Percentiles rank a stretch among this genome's conserved stretches.
These are phyloP conservation scores for Emydocephalus ijimae DNA, from an alignment of 2,113 vertebrate genomes.

Conservation along the genomic window DNA sequence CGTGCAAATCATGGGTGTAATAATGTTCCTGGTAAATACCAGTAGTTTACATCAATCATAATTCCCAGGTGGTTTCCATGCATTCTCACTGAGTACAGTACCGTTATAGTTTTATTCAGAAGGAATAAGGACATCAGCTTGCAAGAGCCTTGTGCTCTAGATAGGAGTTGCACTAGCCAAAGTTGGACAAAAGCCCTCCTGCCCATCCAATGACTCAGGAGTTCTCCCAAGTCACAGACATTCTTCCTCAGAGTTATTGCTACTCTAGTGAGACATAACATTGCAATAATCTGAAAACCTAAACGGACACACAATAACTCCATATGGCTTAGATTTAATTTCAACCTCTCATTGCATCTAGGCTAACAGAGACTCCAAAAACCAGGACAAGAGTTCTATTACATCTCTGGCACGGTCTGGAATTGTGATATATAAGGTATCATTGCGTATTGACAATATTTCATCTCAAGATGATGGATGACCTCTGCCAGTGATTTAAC, in stretches of 20 bases:
- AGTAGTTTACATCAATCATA: background rate
- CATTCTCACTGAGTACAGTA: background rate
- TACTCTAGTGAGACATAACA: background rate
- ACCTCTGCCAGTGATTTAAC: background rate
- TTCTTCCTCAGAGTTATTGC: background rate
- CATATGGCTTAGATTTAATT: background rate
- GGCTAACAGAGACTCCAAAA: background rate
- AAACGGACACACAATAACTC: background rate
- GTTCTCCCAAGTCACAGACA: background rate
- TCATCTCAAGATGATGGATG: background rate
- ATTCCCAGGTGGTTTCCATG: background rate
- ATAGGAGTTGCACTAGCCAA: background rate
- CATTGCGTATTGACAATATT: background rate
- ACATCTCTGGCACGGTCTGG: background rate
- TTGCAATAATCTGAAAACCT: background rate
- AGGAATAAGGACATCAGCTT: background rate
- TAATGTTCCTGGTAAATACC: background rate
- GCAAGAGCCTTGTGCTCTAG: background rate
- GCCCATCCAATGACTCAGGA: background rate
- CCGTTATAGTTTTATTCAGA: background rate
- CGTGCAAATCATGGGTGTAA: background rate
- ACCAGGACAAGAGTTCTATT: background rate
- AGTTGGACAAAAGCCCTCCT: background rate
- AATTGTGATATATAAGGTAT: background rate
- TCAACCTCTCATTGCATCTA: background rate